Base-by-base conservation (phyloP, 2,888 invertebrate genomes). In the Steinernema hermaphroditum region DNA sequence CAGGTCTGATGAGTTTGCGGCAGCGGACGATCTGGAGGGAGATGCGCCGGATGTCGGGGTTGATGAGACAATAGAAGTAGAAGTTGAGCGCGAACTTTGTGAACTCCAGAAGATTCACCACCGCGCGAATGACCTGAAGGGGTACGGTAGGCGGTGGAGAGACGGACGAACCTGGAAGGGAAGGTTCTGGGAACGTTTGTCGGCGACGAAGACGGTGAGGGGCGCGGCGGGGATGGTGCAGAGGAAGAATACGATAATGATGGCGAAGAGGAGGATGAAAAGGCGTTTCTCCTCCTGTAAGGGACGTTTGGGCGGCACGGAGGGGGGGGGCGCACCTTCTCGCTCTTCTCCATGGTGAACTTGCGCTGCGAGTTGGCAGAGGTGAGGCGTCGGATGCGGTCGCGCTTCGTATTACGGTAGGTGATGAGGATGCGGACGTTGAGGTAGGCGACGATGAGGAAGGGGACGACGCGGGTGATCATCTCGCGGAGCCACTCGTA, bases 21-120 rank as follows among this genome's bases (percentile, higher is more conserved):
- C 49, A 37, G 29, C 19, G 34, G 54, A 70, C 46, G 37, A 50
- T 37, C 0, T 37, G 70, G 50, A 22, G 32, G 4, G 29, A 85
- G 32, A 85, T 84, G 32, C 80, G 76, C 9, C 81, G 78, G 50
- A 81, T 81, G 73, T 85, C 85, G 14, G 85, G 85, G 68, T 85
- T 85, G 73, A 85, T 84, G 1, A 85, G 74, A 72, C 85, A 85
- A 74, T 85, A 85, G 70, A 89, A 86, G 83, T 89, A 89, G 78
- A 89, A 89, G 78, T 89, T 89, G 75, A 89, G 86, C 1, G 89
- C 88, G 78, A 89, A 89, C 80, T 89, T 89, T 72, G 88, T 87
- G 70, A 89, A 85, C 77, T 89, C 89, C 69, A 89, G 77, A 41
- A 87, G 80, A 76, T 89, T 89, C 9, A 88, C 88, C 41, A 88